Evolutionary conservation across 2,888 invertebrate species (phyloP).

Genomic region (Allacma fusca): DNA sequence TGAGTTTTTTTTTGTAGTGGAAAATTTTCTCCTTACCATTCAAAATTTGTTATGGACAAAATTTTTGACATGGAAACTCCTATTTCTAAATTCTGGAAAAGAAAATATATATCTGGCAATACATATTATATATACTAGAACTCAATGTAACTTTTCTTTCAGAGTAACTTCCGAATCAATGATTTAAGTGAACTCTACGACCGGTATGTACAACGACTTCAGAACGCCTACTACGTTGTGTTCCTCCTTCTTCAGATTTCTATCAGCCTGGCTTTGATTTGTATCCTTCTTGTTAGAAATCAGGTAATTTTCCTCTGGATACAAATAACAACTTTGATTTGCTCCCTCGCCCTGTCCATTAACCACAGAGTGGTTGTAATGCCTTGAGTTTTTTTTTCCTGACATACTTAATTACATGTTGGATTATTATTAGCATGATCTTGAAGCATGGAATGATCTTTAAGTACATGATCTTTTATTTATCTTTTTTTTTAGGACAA

Average conservation of each 20-base stretch:
- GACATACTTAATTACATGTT: no score
- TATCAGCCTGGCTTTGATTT: constrained; percentile 72
- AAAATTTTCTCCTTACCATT: no score
- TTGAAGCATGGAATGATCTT: no score
- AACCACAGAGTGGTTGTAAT: no score
- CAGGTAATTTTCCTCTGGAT: constrained; percentile 34
- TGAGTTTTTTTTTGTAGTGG: background rate
- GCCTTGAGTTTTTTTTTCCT: no score
- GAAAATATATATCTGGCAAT: no score
- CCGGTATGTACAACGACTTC: constrained; percentile 78
- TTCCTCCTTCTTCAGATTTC: constrained; percentile 76
- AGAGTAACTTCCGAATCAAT: constrained; percentile 80
- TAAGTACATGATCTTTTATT: background rate
- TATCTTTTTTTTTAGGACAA: constrained; percentile 62
- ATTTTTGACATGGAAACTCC: no score
- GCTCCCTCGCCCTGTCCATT: no score
- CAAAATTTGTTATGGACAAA: no score
- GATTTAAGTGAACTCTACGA: constrained; percentile 78
- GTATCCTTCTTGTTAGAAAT: constrained; percentile 39
- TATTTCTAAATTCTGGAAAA: no score
- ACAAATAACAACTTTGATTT: background rate
- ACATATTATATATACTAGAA: background rate
- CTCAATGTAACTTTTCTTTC: constrained; percentile 48
- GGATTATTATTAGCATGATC: no score
- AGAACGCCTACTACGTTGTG: constrained; percentile 79